Base-by-base conservation (phyloP, 2,888 invertebrate species). In the Leptinotarsa tumamoca region DNA sequence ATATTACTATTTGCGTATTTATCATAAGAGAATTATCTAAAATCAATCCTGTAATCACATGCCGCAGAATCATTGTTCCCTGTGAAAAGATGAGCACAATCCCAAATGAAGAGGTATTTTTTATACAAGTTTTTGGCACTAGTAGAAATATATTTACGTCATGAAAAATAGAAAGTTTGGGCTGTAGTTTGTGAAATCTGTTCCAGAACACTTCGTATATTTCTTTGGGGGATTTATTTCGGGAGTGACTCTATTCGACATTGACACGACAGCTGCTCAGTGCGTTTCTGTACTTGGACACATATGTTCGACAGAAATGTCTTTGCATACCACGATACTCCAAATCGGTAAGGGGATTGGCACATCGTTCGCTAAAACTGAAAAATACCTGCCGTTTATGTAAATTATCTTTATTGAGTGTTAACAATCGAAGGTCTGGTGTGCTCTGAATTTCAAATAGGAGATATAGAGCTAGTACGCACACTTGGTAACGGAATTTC, bases 311-410 rank as follows among this genome's bases (percentile, higher is more conserved):
- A 7, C 63, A 63, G 33, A 63, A 43, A 63, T 33, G 43, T 33
- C 23, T 23, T n/a, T 17, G 33, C 17, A 63, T 63, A 13, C 27
- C 61, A 61, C 27, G 43, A 63, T 63, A 63, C 43, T 33, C n/a
- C 63, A 63, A 63, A 33, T 63, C 63, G 63, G 63, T 63, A n/a
- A n/a, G 63, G n/a, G 63, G 63, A 63, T 63, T n/a, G 63, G 63
- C 63, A 33, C 33, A 63, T 63, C 27, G 63, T 33, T 33, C 63
- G 63, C 63, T 63, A 17, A 63, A 43, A 63, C 7, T n/a, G 63
- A 63, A 61, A 43, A 63, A 63, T 63, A 63, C 63, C 13, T 63
- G 33, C 17, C n/a, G 17, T 63, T 63, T 63, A 27, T 15, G 33
- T 63, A 21, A 58, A 63, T 27, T 63, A 1, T 63, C n/a, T 63